Percentiles rank a stretch among this genome's conserved stretches.
Conservation (phyloP, 1,140 invertebrate species). For the Drosophila mauritiana region DNA sequence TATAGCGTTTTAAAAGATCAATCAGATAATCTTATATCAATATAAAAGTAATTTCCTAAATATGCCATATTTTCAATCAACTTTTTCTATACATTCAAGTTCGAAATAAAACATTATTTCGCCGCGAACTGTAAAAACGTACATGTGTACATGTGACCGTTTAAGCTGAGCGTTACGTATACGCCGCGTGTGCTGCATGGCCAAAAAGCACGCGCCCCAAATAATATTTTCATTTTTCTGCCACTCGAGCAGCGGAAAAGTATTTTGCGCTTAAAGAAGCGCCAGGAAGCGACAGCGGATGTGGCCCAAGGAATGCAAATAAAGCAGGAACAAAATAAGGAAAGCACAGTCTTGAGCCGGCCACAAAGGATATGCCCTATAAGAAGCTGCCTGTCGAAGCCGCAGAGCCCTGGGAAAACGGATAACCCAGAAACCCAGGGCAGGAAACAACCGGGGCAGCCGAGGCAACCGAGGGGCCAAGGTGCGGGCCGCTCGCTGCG, state of each 20-base stretch:
- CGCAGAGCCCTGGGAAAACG: constrained; percentile 7
- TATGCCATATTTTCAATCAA: too few relatives aligned
- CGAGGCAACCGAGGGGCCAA: neutral
- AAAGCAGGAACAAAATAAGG: constrained; percentile 46
- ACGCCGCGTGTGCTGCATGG: constrained; percentile 49
- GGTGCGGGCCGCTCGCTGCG: neutral
- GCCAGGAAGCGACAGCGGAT: constrained; percentile 70
- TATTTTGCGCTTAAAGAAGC: constrained; percentile 79
- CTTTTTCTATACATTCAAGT: neutral
- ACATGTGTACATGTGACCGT: constrained; percentile 19
- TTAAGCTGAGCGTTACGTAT: constrained; percentile 57
- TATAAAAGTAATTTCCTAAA: too few relatives aligned
- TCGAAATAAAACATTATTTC: neutral
- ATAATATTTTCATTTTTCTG: constrained; percentile 72
- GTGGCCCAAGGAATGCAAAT: constrained; percentile 78
- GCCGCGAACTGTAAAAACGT: constrained; percentile 6
- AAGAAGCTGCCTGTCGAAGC: constrained; percentile 42
- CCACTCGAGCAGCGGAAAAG: constrained; percentile 63
- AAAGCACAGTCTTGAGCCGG: constrained; percentile 27
- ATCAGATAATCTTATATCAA: neutral
- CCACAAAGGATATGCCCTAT: constrained; percentile 29
- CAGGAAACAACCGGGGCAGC: neutral
- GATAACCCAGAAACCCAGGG: neutral
- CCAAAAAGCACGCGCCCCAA: constrained; percentile 69
- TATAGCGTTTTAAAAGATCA: neutral